phyloP scores from a whole-genome alignment of 2,888 invertebrate species.

The Agriopis aurantiaria region DNA sequence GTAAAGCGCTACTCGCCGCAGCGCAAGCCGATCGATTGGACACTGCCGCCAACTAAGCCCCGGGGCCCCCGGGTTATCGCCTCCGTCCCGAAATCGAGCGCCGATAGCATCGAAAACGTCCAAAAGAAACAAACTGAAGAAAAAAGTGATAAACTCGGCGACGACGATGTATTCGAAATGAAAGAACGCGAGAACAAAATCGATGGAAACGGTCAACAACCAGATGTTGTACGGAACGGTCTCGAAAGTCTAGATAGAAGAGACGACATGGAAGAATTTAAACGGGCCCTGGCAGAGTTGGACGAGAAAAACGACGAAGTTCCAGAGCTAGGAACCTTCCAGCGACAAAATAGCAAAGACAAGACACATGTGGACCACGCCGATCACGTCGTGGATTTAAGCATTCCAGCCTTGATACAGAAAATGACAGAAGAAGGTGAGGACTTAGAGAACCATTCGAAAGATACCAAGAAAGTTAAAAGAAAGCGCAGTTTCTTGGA shows the following conservation, averaged over 20 bases:
- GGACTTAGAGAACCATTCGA: conserved; percentile 66
- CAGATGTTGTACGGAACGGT: conserved; percentile 63
- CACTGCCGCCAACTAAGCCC: conserved; percentile 78
- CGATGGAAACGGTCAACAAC: conserved; percentile 50
- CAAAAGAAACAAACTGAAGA: conserved; percentile 59
- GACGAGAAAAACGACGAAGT: conserved; percentile 77
- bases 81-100: conserved; percentile 76
- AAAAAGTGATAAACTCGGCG: conserved; percentile 52
- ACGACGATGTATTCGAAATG: conserved; percentile 75
- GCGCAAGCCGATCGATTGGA: conserved; percentile 79
- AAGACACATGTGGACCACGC: conserved; percentile 50
- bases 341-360: conserved; percentile 71
- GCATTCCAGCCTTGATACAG: conserved; percentile 76
- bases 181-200: conserved; percentile 53
- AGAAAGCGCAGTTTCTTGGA: conserved; percentile 82
- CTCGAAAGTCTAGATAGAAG: conserved; percentile 53
- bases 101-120: conserved; percentile 64
- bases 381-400: conserved; percentile 69
- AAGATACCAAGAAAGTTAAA: conserved; percentile 74
- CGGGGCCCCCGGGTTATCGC: conserved; percentile 76
- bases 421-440: conserved; percentile 77
- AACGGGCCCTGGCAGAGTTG: conserved; percentile 68
- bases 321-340: conserved; percentile 70
- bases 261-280: conserved; percentile 59
- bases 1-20: conserved; percentile 81